Conservation (phyloP, 2,888 invertebrate genomes). For the Thereva unica region DNA sequence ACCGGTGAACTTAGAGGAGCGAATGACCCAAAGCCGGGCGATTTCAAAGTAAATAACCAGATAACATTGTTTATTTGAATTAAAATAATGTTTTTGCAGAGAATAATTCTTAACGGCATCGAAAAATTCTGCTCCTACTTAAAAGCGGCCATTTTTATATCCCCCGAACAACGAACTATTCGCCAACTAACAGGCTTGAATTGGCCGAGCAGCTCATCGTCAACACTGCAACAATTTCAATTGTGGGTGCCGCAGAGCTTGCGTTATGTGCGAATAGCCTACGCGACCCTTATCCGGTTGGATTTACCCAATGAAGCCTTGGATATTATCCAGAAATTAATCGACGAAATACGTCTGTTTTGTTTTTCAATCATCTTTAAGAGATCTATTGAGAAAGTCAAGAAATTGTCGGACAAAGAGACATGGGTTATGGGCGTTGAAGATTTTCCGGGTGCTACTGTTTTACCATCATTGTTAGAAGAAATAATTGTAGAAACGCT, state of each 20-base stretch:
- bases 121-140: constrained; percentile 75
- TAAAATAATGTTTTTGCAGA: constrained; percentile 57
- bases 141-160: constrained; percentile 72
- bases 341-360: constrained; percentile 84
- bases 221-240: constrained; percentile 63
- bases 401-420: constrained; percentile 72
- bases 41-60: constrained; percentile 68
- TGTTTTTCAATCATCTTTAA: constrained; percentile 85
- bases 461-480: constrained; percentile 73
- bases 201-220: constrained; percentile 60
- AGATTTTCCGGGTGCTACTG: constrained; percentile 83
- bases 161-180: constrained; percentile 63
- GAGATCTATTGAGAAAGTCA: constrained; percentile 79
- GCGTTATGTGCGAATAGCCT: constrained; percentile 77
- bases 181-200: constrained; percentile 47
- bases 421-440: constrained; percentile 86
- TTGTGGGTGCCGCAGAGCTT: constrained; percentile 81
- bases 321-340: constrained; percentile 79
- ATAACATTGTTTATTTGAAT: neutral
- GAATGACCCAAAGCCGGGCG: constrained; percentile 72
- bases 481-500: constrained; percentile 73
- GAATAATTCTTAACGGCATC: constrained; percentile 78
- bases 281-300: constrained; percentile 77
- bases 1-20: constrained; percentile 81
- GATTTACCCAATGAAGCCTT: constrained; percentile 88